A percentile compares a stretch with the other conserved stretches of the same genome.
phyloP scores from a whole-genome alignment of 2,113 vertebrate genomes.

The Brachyistius frenatus region DNA sequence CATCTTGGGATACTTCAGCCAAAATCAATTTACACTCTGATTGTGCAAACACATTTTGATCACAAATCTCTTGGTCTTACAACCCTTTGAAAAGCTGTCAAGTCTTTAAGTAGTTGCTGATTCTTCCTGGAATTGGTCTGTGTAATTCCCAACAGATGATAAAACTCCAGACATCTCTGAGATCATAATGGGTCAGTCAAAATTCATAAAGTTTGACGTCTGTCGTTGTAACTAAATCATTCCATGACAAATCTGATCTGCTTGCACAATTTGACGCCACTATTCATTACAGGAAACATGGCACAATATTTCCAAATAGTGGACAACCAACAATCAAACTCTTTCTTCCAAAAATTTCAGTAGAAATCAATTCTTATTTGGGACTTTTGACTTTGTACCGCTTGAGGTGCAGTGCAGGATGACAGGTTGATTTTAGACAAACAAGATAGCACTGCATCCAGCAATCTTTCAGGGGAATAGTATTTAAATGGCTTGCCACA shows the following conservation, averaged over 20 bases:
- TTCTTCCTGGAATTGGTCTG: slow-evolving; percentile 19
- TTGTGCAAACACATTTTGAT: neutral
- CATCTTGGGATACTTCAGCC: neutral
- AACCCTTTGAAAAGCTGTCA: slow-evolving; percentile 33
- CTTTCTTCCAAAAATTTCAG: neutral
- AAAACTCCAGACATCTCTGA: slow-evolving; percentile 20
- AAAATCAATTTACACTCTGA: neutral
- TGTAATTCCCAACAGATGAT: slow-evolving; percentile 44
- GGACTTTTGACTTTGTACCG: neutral
- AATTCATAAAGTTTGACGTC: slow-evolving; percentile 26
- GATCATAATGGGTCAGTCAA: slow-evolving; percentile 43
- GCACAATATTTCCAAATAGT: neutral
- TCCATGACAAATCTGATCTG: slow-evolving; percentile 17
- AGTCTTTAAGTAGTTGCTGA: slow-evolving; percentile 17
- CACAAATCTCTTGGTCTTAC: neutral
- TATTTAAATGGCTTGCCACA: too few species aligned
- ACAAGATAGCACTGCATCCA: neutral
- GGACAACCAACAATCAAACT: neutral
- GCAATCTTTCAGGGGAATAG: too few species aligned
- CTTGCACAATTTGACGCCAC: slow-evolving; percentile 14
- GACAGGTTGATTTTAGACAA: neutral
- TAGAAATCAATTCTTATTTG: neutral
- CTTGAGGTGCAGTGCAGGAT: neutral
- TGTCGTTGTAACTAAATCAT: slow-evolving; percentile 18
- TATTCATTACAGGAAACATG: slow-evolving; percentile 26